Percentiles rank a stretch among this genome's conserved stretches.
These are phyloP conservation scores for Electrophaes corylata DNA, from an alignment of 2,888 invertebrate species.

Conservation along the genomic window DNA sequence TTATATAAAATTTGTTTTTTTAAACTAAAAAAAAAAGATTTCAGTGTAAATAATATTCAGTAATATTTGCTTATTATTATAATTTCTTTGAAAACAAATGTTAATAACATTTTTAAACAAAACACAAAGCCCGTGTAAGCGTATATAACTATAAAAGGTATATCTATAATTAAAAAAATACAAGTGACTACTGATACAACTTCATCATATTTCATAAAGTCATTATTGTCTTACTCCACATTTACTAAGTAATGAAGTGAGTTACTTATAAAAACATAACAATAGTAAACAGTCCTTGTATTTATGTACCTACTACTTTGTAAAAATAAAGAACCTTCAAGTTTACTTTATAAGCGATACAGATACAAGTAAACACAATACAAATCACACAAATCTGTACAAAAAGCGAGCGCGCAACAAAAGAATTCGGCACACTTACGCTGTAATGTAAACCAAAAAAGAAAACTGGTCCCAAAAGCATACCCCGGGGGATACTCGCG, in stretches of 20 bases:
- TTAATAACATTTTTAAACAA: neutral
- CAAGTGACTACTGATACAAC: too few species aligned
- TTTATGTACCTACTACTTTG: neutral
- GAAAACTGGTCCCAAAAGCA: conserved; percentile 82
- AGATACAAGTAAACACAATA: conserved; percentile 62
- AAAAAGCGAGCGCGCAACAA: conserved; percentile 75
- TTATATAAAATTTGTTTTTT: conserved; percentile 9
- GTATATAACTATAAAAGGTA: too few species aligned
- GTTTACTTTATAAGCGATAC: conserved; percentile 42
- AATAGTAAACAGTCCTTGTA: neutral
- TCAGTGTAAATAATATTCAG: too few species aligned
- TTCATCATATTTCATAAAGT: too few species aligned
- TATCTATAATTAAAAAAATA: too few species aligned
- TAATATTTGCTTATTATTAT: too few species aligned
- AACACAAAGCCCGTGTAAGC: neutral
- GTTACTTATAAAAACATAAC: neutral
- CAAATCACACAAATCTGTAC: conserved; percentile 73
- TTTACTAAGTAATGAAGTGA: neutral
- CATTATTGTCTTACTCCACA: neutral
- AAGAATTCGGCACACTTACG: conserved; percentile 83
- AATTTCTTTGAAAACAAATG: too few species aligned
- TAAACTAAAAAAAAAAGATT: too few species aligned
- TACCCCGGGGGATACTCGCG: conserved; percentile 79
- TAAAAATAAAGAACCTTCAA: conserved; percentile 8
- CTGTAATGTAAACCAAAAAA: conserved; percentile 83